phyloP scores from a whole-genome alignment of 2,888 invertebrate species.

The Octodonta nipae region DNA sequence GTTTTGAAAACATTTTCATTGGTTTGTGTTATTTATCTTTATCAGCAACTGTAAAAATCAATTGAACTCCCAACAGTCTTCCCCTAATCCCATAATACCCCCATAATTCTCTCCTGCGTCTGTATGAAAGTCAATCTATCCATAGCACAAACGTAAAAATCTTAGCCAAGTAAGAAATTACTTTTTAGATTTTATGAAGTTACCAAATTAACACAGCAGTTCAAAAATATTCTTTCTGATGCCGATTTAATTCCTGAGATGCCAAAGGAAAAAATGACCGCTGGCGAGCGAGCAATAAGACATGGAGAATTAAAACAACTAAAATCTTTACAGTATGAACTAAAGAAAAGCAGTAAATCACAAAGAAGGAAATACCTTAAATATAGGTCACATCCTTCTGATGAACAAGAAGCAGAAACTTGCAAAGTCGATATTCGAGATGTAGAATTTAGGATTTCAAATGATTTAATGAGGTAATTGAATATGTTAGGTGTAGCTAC shows the following conservation, averaged over 20 bases:
- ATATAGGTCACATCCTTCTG: slow-evolving; percentile 39
- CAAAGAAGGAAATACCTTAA: slow-evolving; percentile 64
- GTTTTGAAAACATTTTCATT: no score
- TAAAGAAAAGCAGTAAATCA: slow-evolving; percentile 46
- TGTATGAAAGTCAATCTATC: no score
- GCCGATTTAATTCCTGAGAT: slow-evolving; percentile 28
- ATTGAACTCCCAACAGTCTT: no score
- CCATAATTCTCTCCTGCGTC: no score
- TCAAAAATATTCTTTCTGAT: slow-evolving; percentile 64
- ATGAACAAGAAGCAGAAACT: slow-evolving; percentile 46
- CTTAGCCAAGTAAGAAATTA: no score
- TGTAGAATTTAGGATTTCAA: slow-evolving; percentile 57
- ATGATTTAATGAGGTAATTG: slow-evolving; percentile 42
- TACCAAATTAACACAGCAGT: slow-evolving; percentile 81
- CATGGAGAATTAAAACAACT: slow-evolving; percentile 83
- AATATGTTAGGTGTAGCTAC: slow-evolving; percentile 1
- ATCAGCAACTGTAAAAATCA: no score
- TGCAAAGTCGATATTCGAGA: slow-evolving; percentile 28
- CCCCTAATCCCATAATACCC: no score
- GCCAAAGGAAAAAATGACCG: slow-evolving; percentile 38
- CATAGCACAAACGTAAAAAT: no score
- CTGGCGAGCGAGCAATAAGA: slow-evolving; percentile 65
- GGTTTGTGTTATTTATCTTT: no score
- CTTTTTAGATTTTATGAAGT: slow-evolving; percentile 79
- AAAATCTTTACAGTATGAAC: slow-evolving; percentile 46